Evolutionary conservation across 2,797 vertebrate species (phyloP), one percentile per base, ranked within the genome.

Genomic region (Pseudomugil tenellus): DNA sequence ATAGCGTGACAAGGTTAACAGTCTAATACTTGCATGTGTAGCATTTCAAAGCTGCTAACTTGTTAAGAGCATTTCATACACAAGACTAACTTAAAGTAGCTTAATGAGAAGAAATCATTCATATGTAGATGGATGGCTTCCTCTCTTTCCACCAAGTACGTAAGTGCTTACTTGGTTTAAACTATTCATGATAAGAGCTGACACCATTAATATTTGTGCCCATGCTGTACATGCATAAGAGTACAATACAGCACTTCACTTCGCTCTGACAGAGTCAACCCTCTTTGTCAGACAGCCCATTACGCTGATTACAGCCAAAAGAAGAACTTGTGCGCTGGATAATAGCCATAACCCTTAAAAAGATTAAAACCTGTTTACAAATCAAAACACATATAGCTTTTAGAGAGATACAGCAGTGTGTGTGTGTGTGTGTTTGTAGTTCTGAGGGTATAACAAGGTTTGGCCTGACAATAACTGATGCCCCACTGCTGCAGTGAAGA

Each of bases 361-460:
- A 82, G 67, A 84, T 84, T 84, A 82, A 65, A 87, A 86, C 62
- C 66, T 82, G 76, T 84, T 84, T 91, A 88, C 70, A 84, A 81
- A 83, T 60, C 41, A 70, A 73, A 85, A 71, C 49, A 67, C 77
- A 68, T 75, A 70, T 88, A 68, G 53, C 58, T 31, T 84, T 86
- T 72, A 74, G 68, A 63, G 63, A 79, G 68, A 83, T 70, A 72
- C 29, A 48, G 39, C 64, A 72, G 67, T 31, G 63, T 46, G 58
- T 71, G 63, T 60, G 67, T 29, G 63, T 43, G 58, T 71, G 63
- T 60, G 56, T 70, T 28, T 72, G 49, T 74, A 70, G 76, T 65
- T 79, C 70, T 63, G 55, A 51, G 55, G 60, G 58, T 34, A 25
- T 76, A 85, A 88, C 67, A 61, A 85, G 84, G 71, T 85, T 83